Evolutionary conservation across 2,113 vertebrate species (phyloP).

Genomic region (Pogona vitticeps): DNA sequence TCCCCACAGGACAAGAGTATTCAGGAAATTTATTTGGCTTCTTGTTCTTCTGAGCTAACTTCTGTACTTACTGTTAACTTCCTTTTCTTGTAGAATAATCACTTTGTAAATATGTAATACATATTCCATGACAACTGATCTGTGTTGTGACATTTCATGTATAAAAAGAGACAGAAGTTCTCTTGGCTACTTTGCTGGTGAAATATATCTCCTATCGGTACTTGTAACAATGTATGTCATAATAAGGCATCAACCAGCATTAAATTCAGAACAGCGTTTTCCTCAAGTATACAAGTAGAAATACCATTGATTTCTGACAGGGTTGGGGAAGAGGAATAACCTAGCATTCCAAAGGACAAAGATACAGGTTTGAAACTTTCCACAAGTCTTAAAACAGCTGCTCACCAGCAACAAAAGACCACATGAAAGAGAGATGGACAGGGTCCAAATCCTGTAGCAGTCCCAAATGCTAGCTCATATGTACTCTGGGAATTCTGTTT

Average conservation of each 20-base stretch:
- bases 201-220: conserved; percentile 53
- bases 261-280: conserved; percentile 43
- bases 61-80: conserved; percentile 30
- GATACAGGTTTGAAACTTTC: conserved; percentile 9
- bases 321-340: conserved; percentile 38
- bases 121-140: conserved; percentile 28
- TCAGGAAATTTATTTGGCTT: not conserved
- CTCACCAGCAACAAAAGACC: no score
- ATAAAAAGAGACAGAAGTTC: conserved; percentile 48
- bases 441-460: no score
- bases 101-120: conserved; percentile 28
- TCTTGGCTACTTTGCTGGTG: conserved; percentile 59
- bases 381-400: no score
- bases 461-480: no score
- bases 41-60: not conserved
- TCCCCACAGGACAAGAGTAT: not conserved
- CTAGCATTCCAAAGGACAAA: conserved; percentile 18
- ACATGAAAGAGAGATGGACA: no score
- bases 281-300: conserved; percentile 44
- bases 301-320: conserved; percentile 66
- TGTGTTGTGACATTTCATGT: conserved; percentile 68
- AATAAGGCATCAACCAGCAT: conserved; percentile 70
- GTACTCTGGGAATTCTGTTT: no score
- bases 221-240: conserved; percentile 69
- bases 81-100: conserved; percentile 33